Evolutionary conservation across 2,797 vertebrate species (phyloP), one percentile per base, ranked within the genome.

Genomic region (Megalops cyprinoides): DNA sequence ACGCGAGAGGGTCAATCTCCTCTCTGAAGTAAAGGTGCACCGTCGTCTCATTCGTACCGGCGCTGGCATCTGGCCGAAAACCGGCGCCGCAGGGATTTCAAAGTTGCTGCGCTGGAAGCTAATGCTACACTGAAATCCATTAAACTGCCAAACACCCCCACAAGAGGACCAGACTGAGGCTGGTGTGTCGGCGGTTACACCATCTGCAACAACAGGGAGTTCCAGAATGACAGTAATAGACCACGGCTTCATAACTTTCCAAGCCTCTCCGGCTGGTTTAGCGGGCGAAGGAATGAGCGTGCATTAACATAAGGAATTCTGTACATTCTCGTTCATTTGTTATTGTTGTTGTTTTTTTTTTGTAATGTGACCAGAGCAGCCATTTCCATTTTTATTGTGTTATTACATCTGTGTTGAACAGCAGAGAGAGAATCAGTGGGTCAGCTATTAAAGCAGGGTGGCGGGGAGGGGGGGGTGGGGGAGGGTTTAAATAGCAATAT

Each of bases 181-280:
- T 80, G 23, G 49, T 28, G 78, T 58, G 83, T 86, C 88, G 92
- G 85, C 81, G 83, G 88, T 92, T 93, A 90, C 90, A 88, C 67
- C 1, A 80, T 85, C 88, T 88, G 86, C 69, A 82, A 81, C 88
- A 86, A 87, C 34, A 81, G 83, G 84, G 88, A 85, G 88, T 91
- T 88, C 87, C n/a, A 83, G 83, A 62, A 44, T 34, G 15, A 81
- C 62, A 69, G 56, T 77, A 77, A 77, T 53, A 69, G 37, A 18
- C 62, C 37, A 67, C 1, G 37, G 14, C 31, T 78, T 76, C 56
- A 55, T 31, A 71, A 44, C 77, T 84, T 82, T 62, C 79, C 37
- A 85, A 84, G 31, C 25, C 25, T 62, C 25, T 62, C 62, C 58
- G 34, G 58, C 28, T 20, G 14, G 58, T 10, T 31, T 28, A 5